phyloP scores from a whole-genome alignment of 2,797 vertebrate species.

The Miichthys miiuy region DNA sequence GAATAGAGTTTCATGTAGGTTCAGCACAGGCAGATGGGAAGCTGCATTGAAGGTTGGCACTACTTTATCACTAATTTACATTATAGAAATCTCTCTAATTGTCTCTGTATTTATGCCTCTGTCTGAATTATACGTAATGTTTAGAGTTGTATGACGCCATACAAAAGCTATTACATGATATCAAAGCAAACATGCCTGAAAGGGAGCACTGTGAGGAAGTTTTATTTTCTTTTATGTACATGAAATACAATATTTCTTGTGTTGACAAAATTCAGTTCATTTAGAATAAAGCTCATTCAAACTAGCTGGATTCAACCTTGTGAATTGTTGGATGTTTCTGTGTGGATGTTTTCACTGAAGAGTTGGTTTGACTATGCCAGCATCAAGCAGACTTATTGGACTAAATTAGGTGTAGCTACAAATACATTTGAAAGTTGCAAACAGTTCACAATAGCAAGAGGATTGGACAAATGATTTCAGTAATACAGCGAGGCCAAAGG shows the following conservation, averaged over 20 bases:
- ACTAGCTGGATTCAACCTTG: conserved; percentile 38
- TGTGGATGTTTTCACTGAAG: conserved; percentile 20
- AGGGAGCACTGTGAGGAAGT: conserved; percentile 9
- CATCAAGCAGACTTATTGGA: conserved; percentile 6
- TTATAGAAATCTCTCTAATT: not conserved
- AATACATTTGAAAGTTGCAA: not conserved
- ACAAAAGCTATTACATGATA: conserved; percentile 21
- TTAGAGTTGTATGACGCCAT: conserved; percentile 26
- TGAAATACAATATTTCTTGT: conserved; percentile 35
- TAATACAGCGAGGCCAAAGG: conserved; percentile 13
- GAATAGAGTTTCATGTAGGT: not conserved
- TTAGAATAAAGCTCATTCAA: conserved; percentile 54
- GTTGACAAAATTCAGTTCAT: conserved; percentile 33
- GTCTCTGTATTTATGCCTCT: conserved; percentile 24
- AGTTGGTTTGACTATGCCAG: not conserved
- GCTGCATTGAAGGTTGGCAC: conserved; percentile 1
- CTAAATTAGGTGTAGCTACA: not conserved
- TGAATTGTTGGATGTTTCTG: conserved; percentile 41
- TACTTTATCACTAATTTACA: not conserved
- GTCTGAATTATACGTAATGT: conserved; percentile 24
- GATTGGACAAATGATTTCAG: not conserved
- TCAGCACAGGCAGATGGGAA: not conserved
- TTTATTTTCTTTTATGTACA: conserved; percentile 28
- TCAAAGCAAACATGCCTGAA: conserved; percentile 33
- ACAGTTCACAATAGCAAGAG: not conserved